Percentiles rank a stretch among this genome's conserved stretches.
These are phyloP conservation scores for Sisyra nigra DNA, from an alignment of 2,888 invertebrate species.

Conservation along the genomic window DNA sequence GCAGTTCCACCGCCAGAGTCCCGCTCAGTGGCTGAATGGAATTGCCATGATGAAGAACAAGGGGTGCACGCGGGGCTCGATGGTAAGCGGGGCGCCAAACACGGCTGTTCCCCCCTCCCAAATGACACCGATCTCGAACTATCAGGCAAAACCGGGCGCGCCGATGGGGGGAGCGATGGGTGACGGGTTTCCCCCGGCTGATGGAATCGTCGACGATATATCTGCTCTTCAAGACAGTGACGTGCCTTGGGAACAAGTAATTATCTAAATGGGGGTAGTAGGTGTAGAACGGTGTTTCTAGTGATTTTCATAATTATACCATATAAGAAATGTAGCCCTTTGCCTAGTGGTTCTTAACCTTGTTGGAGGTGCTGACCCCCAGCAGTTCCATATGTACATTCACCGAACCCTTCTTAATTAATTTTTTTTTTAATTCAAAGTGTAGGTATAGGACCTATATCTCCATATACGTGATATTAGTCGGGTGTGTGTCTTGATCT, in stretches of 20 bases:
- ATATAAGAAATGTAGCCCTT: no score
- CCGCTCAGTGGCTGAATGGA: slow-evolving; percentile 65
- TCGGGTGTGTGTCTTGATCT: no score
- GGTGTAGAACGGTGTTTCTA: no score
- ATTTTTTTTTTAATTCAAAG: no score
- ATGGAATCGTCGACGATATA: slow-evolving; percentile 27
- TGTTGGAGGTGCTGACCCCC: no score
- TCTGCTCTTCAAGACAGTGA: slow-evolving; percentile 26
- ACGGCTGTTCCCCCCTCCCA: slow-evolving; percentile 27
- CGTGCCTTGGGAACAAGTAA: slow-evolving; percentile 34
- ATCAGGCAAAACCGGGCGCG: slow-evolving; percentile 33
- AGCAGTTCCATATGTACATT: no score
- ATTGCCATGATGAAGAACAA: slow-evolving; percentile 61
- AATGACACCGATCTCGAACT: slow-evolving; percentile 24
- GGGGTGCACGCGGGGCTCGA: slow-evolving; percentile 37
- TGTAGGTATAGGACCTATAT: no score
- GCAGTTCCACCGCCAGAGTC: slow-evolving; percentile 71
- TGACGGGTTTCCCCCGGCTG: slow-evolving; percentile 25
- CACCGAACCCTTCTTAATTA: no score
- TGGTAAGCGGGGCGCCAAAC: slow-evolving; percentile 21
- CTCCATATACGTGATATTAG: no score
- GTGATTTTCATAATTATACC: no score
- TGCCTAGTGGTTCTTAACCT: no score
- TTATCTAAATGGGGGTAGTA: no score
- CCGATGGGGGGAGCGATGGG: slow-evolving; percentile 28